Conservation (phyloP, 2,888 invertebrate genomes). For the Ernsta delagoae region DNA sequence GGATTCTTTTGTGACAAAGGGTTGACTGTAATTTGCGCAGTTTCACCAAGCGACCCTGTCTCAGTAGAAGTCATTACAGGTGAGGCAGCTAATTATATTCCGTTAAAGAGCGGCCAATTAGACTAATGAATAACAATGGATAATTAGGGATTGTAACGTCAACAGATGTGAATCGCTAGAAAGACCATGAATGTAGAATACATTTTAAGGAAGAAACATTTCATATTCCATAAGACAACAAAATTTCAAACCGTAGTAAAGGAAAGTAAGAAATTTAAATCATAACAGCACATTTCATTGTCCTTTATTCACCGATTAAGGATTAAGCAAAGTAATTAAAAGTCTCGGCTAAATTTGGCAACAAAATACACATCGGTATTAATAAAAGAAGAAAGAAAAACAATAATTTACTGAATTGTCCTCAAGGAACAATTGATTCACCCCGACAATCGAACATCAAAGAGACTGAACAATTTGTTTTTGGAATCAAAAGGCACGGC, state of each 20-base stretch:
- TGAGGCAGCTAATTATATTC: slow-evolving; percentile 38
- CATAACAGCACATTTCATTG: too few relatives aligned
- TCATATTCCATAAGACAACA: too few relatives aligned
- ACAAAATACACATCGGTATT: slow-evolving; percentile 8
- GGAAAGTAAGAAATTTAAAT: too few relatives aligned
- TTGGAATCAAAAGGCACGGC: slow-evolving; percentile 23
- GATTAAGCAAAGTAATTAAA: too few relatives aligned
- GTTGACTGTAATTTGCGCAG: slow-evolving; percentile 35
- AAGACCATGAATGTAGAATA: too few relatives aligned
- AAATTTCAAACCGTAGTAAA: too few relatives aligned
- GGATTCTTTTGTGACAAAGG: slow-evolving; percentile 24
- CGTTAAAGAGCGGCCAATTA: slow-evolving; percentile 13
- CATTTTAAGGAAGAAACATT: too few relatives aligned
- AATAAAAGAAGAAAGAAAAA: slow-evolving; percentile 19
- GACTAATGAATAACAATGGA: slow-evolving; percentile 17
- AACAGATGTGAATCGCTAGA: slow-evolving; percentile 1
- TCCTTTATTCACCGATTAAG: background rate
- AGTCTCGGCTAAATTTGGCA: background rate
- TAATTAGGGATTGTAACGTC: slow-evolving; percentile 33
- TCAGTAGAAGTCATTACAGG: slow-evolving; percentile 28
- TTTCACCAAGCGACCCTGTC: slow-evolving; percentile 31
- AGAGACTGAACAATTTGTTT: slow-evolving; percentile 30
- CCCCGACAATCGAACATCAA: slow-evolving; percentile 23
- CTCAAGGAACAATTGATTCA: slow-evolving; percentile 24
- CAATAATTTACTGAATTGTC: slow-evolving; percentile 32